These are phyloP conservation scores for Polypterus bichir DNA, from an alignment of 2,113 vertebrate species.

Conservation along the genomic window DNA sequence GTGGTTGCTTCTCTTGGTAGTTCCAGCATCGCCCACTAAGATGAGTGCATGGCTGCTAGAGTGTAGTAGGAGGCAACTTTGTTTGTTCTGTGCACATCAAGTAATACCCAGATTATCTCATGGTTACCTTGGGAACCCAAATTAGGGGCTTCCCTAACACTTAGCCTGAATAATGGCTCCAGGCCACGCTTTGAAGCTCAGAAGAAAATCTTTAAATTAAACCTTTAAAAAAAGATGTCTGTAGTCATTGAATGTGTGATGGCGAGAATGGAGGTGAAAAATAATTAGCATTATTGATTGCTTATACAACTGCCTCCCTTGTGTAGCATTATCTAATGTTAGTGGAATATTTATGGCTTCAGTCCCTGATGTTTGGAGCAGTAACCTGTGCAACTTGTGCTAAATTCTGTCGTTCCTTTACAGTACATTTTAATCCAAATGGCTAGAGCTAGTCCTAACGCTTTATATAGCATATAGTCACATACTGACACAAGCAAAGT, in stretches of 20 bases:
- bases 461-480: too few relatives aligned
- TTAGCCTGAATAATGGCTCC: neutral
- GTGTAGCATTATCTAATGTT: neutral
- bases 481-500: too few relatives aligned
- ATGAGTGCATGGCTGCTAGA: too few relatives aligned
- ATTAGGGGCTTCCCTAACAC: constrained; percentile 44
- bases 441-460: too few relatives aligned
- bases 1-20: too few relatives aligned
- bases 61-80: too few relatives aligned
- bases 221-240: neutral
- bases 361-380: neutral
- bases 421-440: too few relatives aligned
- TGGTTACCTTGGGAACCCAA: constrained; percentile 60
- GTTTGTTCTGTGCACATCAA: too few relatives aligned
- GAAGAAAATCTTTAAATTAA: neutral
- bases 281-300: constrained; percentile 14
- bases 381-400: too few relatives aligned
- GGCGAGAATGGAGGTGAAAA: constrained; percentile 18
- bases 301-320: neutral
- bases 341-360: neutral
- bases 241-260: neutral
- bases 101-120: neutral
- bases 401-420: too few relatives aligned
- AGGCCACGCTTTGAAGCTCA: neutral
- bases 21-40: too few relatives aligned